phyloP scores from a whole-genome alignment of 2,113 vertebrate species.

The Albula glossodonta region DNA sequence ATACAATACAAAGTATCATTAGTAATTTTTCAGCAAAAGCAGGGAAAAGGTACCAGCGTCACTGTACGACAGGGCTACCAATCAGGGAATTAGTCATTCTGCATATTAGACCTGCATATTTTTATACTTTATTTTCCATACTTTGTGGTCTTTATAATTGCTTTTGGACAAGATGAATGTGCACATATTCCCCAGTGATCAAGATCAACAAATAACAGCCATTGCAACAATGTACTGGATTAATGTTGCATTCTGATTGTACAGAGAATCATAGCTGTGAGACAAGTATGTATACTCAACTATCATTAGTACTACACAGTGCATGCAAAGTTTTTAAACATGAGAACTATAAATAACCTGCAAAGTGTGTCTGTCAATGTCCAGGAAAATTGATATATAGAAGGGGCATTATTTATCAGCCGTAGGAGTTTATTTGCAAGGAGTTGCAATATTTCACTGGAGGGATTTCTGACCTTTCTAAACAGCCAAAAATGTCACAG shows the following conservation, averaged over 20 bases:
- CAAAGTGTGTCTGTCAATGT: background rate
- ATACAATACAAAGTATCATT: too few relatives aligned
- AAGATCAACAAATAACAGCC: background rate
- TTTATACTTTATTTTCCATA: background rate
- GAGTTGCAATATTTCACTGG: slow-evolving; percentile 15
- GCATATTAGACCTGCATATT: background rate
- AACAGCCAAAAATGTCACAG: slow-evolving; percentile 26
- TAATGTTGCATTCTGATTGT: background rate
- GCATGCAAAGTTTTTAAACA: background rate
- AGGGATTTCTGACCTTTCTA: slow-evolving; percentile 31
- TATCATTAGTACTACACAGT: background rate
- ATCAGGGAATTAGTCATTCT: too few relatives aligned
- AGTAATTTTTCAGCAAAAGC: too few relatives aligned
- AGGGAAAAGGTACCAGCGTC: too few relatives aligned
- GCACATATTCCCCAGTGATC: background rate
- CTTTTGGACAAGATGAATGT: background rate
- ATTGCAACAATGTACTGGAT: too few relatives aligned
- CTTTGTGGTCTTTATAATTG: background rate
- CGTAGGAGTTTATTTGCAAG: slow-evolving; percentile 24
- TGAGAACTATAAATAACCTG: background rate
- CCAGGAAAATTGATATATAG: background rate
- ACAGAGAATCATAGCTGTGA: background rate
- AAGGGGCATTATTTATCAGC: slow-evolving; percentile 14
- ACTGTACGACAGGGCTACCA: too few relatives aligned
- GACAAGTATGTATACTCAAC: background rate